These are phyloP conservation scores for Gryon sp. DNA, from an alignment of 1,140 invertebrate genomes.

Conservation along the genomic window DNA sequence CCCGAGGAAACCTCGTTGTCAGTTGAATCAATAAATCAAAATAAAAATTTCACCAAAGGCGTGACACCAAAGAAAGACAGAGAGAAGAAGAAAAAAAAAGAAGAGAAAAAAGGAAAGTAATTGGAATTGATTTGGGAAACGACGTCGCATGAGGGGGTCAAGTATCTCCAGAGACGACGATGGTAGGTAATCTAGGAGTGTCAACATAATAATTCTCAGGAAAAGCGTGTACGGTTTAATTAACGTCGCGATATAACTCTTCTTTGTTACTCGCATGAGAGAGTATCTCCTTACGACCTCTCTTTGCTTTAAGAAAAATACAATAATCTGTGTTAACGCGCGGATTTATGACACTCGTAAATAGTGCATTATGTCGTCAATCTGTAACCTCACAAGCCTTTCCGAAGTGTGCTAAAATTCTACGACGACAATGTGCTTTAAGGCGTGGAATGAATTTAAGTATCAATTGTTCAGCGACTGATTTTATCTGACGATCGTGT, in stretches of 20 bases:
- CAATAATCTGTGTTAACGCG: conserved; percentile 56
- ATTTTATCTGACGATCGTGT: conserved; percentile 10
- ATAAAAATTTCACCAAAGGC: background rate
- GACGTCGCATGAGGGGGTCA: conserved; percentile 2
- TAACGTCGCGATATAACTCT: conserved; percentile 51
- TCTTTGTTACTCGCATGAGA: conserved; percentile 33
- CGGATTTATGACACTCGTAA: conserved; percentile 57
- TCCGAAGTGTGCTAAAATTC: conserved; percentile 75
- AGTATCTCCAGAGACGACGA: conserved; percentile 6
- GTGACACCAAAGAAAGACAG: background rate
- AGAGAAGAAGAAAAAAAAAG: background rate
- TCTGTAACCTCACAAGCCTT: conserved; percentile 37
- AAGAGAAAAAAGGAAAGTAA: conserved; percentile 11
- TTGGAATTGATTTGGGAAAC: conserved; percentile 6
- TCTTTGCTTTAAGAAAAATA: conserved; percentile 54
- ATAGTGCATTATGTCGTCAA: conserved; percentile 60
- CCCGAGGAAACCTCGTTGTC: no score
- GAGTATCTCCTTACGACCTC: conserved; percentile 32
- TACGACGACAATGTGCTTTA: conserved; percentile 26
- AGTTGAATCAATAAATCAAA: no score
- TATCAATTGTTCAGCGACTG: conserved; percentile 31
- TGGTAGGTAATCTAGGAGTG: conserved; percentile 6
- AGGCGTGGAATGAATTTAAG: conserved; percentile 36
- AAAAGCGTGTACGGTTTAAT: conserved; percentile 47
- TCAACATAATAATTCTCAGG: conserved; percentile 40